Conservation (phyloP, 2,113 vertebrate genomes). For the Ovibos moschatus region DNA sequence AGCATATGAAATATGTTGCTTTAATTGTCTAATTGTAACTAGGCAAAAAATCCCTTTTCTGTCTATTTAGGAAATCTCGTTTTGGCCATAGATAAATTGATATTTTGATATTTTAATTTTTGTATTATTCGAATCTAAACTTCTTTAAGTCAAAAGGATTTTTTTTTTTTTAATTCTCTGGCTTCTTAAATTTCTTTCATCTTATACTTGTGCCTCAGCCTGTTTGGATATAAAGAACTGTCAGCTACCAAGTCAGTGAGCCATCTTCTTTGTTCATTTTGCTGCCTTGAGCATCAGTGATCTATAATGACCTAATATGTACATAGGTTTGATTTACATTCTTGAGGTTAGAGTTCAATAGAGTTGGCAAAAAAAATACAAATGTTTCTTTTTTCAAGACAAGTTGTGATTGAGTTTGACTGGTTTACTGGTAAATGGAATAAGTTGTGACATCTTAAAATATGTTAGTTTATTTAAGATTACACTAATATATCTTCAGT, state of each 20-base stretch:
- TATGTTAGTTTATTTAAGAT: conserved; percentile 7
- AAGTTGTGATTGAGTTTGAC: conserved; percentile 14
- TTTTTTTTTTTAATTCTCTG: not conserved
- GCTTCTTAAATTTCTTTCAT: not conserved
- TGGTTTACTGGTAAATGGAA: not conserved
- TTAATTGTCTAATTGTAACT: not conserved
- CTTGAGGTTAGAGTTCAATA: not conserved
- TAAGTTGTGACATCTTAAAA: conserved; percentile 23
- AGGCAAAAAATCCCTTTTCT: not conserved
- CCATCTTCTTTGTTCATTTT: not conserved
- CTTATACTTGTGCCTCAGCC: not conserved
- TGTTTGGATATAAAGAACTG: not conserved
- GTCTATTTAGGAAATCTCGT: not conserved
- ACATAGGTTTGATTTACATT: not conserved
- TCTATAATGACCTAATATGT: not conserved
- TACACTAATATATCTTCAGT: not conserved
- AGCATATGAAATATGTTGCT: not conserved
- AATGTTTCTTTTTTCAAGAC: not conserved
- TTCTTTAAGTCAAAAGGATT: conserved; percentile 1
- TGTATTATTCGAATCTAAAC: conserved; percentile 23
- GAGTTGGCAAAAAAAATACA: not conserved
- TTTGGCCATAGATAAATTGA: not conserved
- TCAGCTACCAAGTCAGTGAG: not conserved
- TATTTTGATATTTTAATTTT: conserved; percentile 33
- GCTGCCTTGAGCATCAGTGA: not conserved